A percentile compares a stretch with the other conserved stretches of the same genome.
phyloP scores from a whole-genome alignment of 2,888 invertebrate species.

The Eudasyphora cyanicolor region DNA sequence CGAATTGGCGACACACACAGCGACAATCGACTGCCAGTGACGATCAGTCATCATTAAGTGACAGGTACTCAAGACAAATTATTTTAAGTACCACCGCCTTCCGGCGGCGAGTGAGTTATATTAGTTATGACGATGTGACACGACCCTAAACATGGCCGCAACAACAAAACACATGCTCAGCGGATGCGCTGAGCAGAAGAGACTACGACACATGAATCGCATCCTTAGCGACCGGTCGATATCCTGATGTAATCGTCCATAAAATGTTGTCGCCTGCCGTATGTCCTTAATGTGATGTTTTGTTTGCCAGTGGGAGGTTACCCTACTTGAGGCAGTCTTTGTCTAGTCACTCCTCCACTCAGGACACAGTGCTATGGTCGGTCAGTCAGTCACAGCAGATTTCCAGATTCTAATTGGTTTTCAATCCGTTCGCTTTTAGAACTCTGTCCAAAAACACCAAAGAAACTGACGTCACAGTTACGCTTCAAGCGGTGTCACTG shows the following conservation, averaged over 20 bases:
- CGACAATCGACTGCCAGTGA: too few species aligned
- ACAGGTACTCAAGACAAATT: slow-evolving; percentile 50
- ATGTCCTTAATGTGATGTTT: slow-evolving; percentile 53
- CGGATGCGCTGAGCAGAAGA: neutral
- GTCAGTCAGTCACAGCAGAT: slow-evolving; percentile 48
- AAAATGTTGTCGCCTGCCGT: slow-evolving; percentile 60
- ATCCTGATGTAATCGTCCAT: slow-evolving; percentile 35
- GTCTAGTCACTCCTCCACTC: slow-evolving; percentile 53
- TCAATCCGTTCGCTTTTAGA: neutral
- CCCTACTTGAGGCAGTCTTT: slow-evolving; percentile 32
- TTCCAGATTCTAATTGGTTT: neutral
- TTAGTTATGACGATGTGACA: slow-evolving; percentile 73
- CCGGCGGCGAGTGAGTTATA: too few species aligned
- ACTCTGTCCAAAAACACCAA: slow-evolving; percentile 10
- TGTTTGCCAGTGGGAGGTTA: slow-evolving; percentile 57
- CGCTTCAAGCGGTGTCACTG: neutral
- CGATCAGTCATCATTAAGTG: slow-evolving; percentile 36
- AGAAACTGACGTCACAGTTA: neutral
- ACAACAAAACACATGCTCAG: slow-evolving; percentile 32
- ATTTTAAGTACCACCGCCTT: slow-evolving; percentile 72
- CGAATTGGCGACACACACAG: slow-evolving; percentile 67
- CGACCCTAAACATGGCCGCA: slow-evolving; percentile 64
- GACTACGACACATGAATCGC: neutral
- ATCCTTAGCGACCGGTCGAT: too few species aligned
- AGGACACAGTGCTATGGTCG: too few species aligned